A percentile compares a stretch with the other conserved stretches of the same genome.
Evolutionary conservation across 64 coral and sea anemone genomes (phyloP).

Genomic region (Montipora sp.): DNA sequence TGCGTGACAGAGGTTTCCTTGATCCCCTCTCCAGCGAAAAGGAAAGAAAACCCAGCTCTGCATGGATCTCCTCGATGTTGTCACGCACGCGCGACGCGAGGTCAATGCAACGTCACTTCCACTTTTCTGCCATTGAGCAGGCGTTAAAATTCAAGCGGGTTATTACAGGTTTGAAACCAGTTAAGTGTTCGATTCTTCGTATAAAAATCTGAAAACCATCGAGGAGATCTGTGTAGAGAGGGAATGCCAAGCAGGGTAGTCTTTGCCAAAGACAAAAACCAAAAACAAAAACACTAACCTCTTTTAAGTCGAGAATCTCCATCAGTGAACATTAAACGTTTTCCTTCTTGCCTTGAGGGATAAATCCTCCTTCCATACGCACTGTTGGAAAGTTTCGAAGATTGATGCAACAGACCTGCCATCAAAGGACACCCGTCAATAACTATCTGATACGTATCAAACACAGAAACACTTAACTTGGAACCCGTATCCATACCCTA

Average conservation of each 20-base stretch:
- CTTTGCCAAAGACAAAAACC: neutral
- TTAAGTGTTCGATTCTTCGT: no score
- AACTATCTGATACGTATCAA: neutral
- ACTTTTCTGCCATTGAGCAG: neutral
- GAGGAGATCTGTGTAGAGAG: no score
- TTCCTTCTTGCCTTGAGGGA: neutral
- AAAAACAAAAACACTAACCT: neutral
- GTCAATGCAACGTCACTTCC: no score
- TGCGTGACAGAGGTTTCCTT: no score
- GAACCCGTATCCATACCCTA: no score
- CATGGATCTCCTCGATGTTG: no score
- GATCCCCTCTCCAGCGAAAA: no score
- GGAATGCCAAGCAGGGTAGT: neutral
- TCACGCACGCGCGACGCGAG: no score
- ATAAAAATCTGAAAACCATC: no score
- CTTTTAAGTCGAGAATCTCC: constrained; percentile 23
- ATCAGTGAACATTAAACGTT: neutral
- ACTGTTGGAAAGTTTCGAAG: neutral
- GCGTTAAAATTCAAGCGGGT: neutral
- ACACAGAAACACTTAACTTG: no score
- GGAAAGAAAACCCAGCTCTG: no score
- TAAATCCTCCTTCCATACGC: neutral
- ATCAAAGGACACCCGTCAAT: neutral
- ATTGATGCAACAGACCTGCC: neutral
- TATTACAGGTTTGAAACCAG: no score